Percentiles rank a stretch among this genome's conserved stretches.
Conservation (phyloP, 2,797 vertebrate genomes). For the Sarcophilus harrisii region DNA sequence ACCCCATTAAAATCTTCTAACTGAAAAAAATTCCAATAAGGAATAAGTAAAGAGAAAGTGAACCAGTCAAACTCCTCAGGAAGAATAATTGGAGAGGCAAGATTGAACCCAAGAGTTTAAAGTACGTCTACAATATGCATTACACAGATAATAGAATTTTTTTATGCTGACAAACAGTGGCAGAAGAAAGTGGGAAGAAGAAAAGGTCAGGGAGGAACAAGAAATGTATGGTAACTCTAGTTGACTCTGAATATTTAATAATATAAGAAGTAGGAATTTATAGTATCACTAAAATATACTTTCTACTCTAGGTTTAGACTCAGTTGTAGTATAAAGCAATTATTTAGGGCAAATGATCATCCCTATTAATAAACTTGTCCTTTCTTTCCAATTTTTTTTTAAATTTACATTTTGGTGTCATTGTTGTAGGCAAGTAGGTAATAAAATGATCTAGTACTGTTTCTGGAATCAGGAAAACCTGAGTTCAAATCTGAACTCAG, state of each 20-base stretch:
- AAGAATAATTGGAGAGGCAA: not conserved
- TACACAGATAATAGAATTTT: not conserved
- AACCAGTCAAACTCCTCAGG: not conserved
- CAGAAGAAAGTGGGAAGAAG: not conserved
- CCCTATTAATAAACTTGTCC: constrained; percentile 14
- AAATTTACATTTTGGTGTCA: not conserved
- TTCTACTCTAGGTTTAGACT: not conserved
- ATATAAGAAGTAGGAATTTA: not conserved
- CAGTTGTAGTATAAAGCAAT: not conserved
- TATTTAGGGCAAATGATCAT: constrained; percentile 35
- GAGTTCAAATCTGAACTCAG: not conserved
- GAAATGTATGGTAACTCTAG: not conserved
- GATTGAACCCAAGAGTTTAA: not conserved
- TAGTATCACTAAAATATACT: not conserved
- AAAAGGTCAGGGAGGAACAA: not conserved
- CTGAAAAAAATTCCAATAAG: not conserved
- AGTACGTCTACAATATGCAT: not conserved
- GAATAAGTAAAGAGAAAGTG: not conserved
- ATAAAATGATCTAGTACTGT: not conserved
- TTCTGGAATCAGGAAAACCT: not conserved
- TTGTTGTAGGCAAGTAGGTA: not conserved
- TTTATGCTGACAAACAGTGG: not conserved
- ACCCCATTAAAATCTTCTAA: not conserved
- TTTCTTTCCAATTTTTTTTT: constrained; percentile 24
- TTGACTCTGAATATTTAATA: not conserved